phyloP scores from a whole-genome alignment of 2,888 invertebrate species.

The Rambutsinella grinnellia region DNA sequence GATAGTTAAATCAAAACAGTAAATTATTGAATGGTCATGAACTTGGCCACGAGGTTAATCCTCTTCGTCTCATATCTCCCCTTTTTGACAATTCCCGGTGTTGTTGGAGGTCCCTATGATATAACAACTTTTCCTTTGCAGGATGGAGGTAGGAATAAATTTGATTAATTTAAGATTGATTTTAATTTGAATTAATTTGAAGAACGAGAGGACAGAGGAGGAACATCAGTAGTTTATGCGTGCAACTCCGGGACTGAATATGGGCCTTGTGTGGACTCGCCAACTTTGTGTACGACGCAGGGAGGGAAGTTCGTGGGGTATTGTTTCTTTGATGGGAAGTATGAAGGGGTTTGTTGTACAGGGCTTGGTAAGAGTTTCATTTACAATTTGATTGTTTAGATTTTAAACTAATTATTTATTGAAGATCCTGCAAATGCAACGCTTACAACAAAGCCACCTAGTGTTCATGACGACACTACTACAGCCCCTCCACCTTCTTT shows the following conservation, averaged over 20 bases:
- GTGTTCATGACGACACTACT: constrained; percentile 8
- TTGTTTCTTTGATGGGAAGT: constrained; percentile 49
- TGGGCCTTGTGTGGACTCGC: constrained; percentile 56
- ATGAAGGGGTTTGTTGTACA: constrained; percentile 59
- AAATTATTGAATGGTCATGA: too few species aligned
- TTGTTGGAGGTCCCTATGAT: neutral
- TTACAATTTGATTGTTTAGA: neutral
- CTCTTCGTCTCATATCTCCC: neutral
- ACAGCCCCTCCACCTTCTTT: neutral
- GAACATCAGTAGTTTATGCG: constrained; percentile 27
- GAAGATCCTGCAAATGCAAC: constrained; percentile 42
- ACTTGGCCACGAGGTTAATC: neutral
- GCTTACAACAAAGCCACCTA: constrained; percentile 21
- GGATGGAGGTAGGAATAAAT: neutral
- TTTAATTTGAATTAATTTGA: neutral
- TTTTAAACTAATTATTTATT: neutral
- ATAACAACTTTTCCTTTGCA: neutral
- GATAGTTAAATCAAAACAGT: too few species aligned
- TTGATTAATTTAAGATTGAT: neutral
- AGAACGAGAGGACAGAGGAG: constrained; percentile 1
- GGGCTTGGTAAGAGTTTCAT: constrained; percentile 55
- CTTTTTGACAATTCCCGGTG: neutral
- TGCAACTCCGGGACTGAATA: constrained; percentile 31
- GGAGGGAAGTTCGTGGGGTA: constrained; percentile 56
- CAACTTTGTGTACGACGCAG: constrained; percentile 48